Evolutionary conservation across 2,888 invertebrate genomes (phyloP).

Genomic region (Eucera pruinosa): DNA sequence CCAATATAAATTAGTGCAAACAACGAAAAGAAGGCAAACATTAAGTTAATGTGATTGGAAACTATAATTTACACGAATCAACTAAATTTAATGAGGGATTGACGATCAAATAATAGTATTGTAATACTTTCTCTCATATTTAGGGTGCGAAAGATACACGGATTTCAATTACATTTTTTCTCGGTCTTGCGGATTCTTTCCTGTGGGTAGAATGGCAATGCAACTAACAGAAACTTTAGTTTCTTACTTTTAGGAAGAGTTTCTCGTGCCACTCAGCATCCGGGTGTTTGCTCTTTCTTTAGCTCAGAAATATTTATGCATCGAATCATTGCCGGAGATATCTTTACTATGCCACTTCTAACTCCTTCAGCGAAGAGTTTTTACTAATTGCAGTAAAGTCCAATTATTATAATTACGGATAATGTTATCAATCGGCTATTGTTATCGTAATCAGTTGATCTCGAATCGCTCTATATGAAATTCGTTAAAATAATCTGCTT

Average conservation of each 20-base stretch:
- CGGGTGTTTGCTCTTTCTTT: conserved; percentile 2
- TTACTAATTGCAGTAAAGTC: no score
- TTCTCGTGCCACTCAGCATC: not conserved
- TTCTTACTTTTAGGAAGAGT: conserved; percentile 12
- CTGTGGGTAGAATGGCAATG: conserved; percentile 6
- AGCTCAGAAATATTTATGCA: not conserved
- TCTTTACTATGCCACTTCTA: not conserved
- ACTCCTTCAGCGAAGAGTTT: not conserved
- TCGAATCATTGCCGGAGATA: not conserved
- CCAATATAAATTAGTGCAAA: no score
- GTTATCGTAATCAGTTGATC: no score
- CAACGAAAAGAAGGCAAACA: no score
- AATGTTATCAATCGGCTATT: no score
- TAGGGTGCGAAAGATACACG: not conserved
- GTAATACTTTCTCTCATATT: not conserved
- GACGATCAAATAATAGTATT: not conserved
- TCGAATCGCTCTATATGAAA: no score
- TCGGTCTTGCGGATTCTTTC: not conserved
- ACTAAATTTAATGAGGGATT: no score
- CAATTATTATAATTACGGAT: no score
- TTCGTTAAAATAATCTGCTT: no score
- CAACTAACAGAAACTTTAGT: conserved; percentile 13
- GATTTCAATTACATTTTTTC: not conserved
- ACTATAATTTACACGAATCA: no score
- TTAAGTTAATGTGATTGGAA: no score